These are phyloP conservation scores for Hemiprocne comata DNA, from an alignment of 2,113 vertebrate species.

Conservation along the genomic window DNA sequence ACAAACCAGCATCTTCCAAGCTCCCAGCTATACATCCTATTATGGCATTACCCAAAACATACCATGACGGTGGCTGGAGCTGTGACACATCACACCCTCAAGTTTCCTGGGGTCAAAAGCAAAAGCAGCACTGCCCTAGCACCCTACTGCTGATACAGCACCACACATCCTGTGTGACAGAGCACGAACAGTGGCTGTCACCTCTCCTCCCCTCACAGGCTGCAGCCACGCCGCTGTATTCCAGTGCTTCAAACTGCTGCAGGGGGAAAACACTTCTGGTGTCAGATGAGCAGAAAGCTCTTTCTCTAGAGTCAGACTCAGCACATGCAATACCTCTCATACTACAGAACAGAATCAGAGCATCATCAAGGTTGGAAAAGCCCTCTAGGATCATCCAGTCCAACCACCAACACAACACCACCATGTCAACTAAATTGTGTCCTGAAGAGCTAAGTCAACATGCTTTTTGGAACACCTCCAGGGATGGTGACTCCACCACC, in stretches of 20 bases:
- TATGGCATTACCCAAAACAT: not conserved
- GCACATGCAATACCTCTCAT: not conserved
- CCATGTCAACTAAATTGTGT: too few relatives aligned
- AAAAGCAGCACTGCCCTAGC: not conserved
- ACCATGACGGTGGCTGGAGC: not conserved
- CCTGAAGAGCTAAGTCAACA: too few relatives aligned
- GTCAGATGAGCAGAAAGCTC: not conserved
- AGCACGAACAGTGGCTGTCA: not conserved
- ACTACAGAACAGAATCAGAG: too few relatives aligned
- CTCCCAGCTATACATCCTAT: not conserved
- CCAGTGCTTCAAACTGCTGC: not conserved
- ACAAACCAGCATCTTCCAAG: not conserved
- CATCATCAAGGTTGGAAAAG: too few relatives aligned
- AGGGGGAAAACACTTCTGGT: not conserved
- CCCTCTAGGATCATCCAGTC: too few relatives aligned
- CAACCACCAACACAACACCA: too few relatives aligned
- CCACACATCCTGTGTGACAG: not conserved
- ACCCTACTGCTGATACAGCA: not conserved
- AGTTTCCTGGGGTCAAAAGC: not conserved
- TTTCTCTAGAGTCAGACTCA: not conserved
- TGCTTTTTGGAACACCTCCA: too few relatives aligned
- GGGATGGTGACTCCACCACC: too few relatives aligned
- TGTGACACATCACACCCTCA: not conserved
- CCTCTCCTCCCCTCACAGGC: not conserved
- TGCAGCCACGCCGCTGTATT: not conserved